These are phyloP conservation scores for Stratiomys singularior DNA, from an alignment of 2,888 invertebrate genomes.

Conservation along the genomic window DNA sequence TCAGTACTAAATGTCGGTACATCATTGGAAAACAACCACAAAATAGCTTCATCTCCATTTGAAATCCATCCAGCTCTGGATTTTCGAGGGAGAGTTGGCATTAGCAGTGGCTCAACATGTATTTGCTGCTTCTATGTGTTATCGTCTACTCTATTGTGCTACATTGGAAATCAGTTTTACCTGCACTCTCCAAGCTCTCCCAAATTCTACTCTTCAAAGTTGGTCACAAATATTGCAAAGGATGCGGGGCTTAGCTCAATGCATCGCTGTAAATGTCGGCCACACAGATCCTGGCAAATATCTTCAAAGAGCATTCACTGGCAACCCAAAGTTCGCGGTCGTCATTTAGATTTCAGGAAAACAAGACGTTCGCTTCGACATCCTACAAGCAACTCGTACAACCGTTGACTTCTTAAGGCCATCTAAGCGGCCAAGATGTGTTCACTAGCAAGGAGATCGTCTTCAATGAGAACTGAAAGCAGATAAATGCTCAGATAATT, in stretches of 20 bases:
- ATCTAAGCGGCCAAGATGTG: conserved; percentile 5
- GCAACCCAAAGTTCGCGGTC: background rate
- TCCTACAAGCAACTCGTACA: conserved; percentile 15
- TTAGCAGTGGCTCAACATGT: background rate
- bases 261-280: too few relatives aligned
- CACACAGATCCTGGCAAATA: too few relatives aligned
- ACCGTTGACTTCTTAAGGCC: conserved; percentile 26
- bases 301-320: background rate
- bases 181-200: too few relatives aligned
- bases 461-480: conserved; percentile 25
- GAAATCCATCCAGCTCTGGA: conserved; percentile 8
- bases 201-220: too few relatives aligned
- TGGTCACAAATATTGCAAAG: too few relatives aligned
- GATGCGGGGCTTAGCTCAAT: too few relatives aligned
- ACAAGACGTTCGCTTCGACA: background rate
- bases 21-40: conserved; percentile 38
- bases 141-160: too few relatives aligned
- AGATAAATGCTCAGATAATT: conserved; percentile 45
- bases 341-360: background rate
- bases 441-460: background rate
- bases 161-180: too few relatives aligned
- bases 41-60: conserved; percentile 33
- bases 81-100: conserved; percentile 4
- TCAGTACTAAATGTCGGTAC: conserved; percentile 34
- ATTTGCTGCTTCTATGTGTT: too few relatives aligned